Conservation (phyloP, 2,888 invertebrate species). For the Perizoma affinitatum region DNA sequence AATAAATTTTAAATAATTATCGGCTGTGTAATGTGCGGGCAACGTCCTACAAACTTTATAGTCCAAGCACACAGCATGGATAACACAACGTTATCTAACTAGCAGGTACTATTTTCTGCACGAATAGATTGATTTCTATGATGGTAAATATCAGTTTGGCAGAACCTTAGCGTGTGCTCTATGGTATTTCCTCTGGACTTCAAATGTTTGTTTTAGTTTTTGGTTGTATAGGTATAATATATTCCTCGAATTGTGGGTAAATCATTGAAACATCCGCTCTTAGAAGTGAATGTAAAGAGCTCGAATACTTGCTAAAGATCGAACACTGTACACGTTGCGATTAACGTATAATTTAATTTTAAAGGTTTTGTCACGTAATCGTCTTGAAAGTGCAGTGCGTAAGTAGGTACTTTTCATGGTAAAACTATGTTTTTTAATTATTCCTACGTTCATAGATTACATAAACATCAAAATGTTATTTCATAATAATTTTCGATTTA, state of each 20-base stretch:
- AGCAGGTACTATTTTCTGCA: neutral
- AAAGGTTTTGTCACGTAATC: constrained; percentile 60
- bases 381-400: constrained; percentile 62
- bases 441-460: too few species aligned
- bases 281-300: constrained; percentile 32
- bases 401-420: too few species aligned
- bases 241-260: constrained; percentile 3
- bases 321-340: neutral
- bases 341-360: constrained; percentile 1
- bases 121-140: neutral
- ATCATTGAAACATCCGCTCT: constrained; percentile 31
- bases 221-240: neutral
- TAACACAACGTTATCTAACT: neutral
- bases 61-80: constrained; percentile 10
- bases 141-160: neutral
- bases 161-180: neutral
- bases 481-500: too few species aligned
- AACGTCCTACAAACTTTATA: constrained; percentile 51
- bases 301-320: constrained; percentile 15
- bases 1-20: constrained; percentile 52
- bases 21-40: constrained; percentile 37
- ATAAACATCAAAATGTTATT: too few species aligned
- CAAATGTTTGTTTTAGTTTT: neutral
- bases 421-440: neutral
- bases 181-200: neutral